A percentile compares a stretch with the other conserved stretches of the same genome.
These are phyloP conservation scores for Falco peregrinus DNA, from an alignment of 2,797 vertebrate species.

Conservation along the genomic window DNA sequence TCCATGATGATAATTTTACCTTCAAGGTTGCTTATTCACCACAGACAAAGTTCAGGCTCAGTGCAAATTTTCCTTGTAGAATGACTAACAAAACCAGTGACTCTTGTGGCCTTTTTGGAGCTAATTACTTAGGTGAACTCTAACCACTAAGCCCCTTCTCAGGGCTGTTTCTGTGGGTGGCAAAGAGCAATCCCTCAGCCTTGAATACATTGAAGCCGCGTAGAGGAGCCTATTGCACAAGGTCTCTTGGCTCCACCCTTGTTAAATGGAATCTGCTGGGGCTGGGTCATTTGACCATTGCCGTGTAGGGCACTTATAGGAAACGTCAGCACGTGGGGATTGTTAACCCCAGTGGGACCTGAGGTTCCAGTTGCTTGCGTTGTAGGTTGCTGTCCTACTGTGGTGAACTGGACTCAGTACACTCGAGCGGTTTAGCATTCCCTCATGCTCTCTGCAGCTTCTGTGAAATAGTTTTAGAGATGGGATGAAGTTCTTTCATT, in stretches of 20 bases:
- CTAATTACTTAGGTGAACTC: background rate
- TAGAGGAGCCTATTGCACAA: background rate
- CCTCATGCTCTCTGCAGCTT: rapidly evolving
- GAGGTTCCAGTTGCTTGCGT: background rate
- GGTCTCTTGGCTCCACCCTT: background rate
- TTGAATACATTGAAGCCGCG: background rate
- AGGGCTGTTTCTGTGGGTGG: background rate
- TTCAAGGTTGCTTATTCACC: background rate
- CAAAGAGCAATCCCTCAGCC: background rate
- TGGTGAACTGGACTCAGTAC: rapidly evolving
- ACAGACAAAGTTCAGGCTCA: background rate
- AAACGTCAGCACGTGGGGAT: rapidly evolving
- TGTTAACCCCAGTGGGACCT: background rate
- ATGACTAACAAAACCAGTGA: background rate
- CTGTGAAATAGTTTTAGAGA: background rate
- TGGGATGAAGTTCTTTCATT: background rate
- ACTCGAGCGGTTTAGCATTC: background rate
- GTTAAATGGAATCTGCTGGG: background rate
- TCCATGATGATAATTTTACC: background rate
- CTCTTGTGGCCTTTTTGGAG: background rate
- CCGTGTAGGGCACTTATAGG: background rate
- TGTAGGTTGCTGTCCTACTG: background rate
- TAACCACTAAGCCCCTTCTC: background rate
- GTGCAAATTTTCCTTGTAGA: background rate
- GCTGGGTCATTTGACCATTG: background rate